Conservation (phyloP, 2,113 vertebrate species). For the Triplophysa tibetana region DNA sequence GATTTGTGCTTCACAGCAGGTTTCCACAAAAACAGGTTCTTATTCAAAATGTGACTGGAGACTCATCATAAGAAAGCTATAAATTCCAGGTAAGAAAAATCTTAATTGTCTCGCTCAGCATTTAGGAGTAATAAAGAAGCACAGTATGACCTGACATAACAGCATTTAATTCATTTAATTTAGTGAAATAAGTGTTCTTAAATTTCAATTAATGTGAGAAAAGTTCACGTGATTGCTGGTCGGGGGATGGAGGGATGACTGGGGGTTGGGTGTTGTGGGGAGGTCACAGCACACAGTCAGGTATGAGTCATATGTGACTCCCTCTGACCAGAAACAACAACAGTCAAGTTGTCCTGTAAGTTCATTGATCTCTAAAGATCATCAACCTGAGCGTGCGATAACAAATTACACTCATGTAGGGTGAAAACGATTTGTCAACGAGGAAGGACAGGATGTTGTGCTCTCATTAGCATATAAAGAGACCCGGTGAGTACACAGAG, state of each 20-base stretch:
- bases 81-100: constrained; percentile 11
- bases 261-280: not conserved
- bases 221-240: not conserved
- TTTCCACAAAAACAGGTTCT: constrained; percentile 9
- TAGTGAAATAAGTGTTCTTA: not conserved
- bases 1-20: not conserved
- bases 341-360: not conserved
- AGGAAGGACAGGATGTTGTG: constrained; percentile 23
- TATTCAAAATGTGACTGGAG: not conserved
- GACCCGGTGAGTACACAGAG: not conserved
- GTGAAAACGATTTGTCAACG: not conserved
- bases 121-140: not conserved
- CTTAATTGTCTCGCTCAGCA: not conserved
- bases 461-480: constrained; percentile 23
- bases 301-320: constrained; percentile 35
- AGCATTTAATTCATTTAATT: not conserved
- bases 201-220: not conserved
- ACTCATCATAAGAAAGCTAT: not conserved
- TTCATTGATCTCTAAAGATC: constrained; percentile 44
- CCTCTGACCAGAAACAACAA: constrained; percentile 21
- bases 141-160: not conserved
- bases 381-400: constrained; percentile 3
- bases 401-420: not conserved
- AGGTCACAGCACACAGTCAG: constrained; percentile 14
- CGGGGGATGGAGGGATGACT: not conserved